These are phyloP conservation scores for Pseudonaja textilis DNA, from an alignment of 2,113 vertebrate genomes.

Conservation along the genomic window DNA sequence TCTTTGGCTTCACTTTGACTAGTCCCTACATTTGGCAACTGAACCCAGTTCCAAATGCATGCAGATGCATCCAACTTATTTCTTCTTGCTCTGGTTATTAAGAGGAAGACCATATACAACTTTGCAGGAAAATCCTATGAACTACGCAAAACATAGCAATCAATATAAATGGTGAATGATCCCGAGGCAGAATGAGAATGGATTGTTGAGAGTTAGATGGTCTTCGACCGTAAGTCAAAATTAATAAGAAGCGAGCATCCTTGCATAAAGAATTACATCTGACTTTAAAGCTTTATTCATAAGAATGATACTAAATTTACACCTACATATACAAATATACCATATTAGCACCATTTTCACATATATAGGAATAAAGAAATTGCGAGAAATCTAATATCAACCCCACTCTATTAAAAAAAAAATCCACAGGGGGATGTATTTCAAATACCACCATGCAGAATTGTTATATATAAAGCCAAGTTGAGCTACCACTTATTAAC, in stretches of 20 bases:
- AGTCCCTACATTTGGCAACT: background rate
- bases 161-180: background rate
- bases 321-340: background rate
- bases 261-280: background rate
- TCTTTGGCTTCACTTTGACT: background rate
- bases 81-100: background rate
- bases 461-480: slow-evolving; percentile 41
- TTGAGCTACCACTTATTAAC: slow-evolving; percentile 51
- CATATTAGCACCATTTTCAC: slow-evolving; percentile 47
- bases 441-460: slow-evolving; percentile 55
- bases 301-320: background rate
- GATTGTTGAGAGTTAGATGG: background rate
- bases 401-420: slow-evolving; percentile 40
- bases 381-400: slow-evolving; percentile 51
- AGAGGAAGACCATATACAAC: background rate
- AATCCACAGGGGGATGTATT: slow-evolving; percentile 42
- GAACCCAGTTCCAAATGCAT: background rate
- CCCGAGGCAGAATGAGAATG: background rate
- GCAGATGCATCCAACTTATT: background rate
- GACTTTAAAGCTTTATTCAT: background rate
- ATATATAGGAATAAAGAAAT: slow-evolving; percentile 50
- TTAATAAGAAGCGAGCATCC: background rate
- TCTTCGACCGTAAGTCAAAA: background rate
- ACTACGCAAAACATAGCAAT: background rate
- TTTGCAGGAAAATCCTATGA: background rate